Evolutionary conservation across 2,113 vertebrate genomes (phyloP).

Genomic region (Brienomyrus longianalis): DNA sequence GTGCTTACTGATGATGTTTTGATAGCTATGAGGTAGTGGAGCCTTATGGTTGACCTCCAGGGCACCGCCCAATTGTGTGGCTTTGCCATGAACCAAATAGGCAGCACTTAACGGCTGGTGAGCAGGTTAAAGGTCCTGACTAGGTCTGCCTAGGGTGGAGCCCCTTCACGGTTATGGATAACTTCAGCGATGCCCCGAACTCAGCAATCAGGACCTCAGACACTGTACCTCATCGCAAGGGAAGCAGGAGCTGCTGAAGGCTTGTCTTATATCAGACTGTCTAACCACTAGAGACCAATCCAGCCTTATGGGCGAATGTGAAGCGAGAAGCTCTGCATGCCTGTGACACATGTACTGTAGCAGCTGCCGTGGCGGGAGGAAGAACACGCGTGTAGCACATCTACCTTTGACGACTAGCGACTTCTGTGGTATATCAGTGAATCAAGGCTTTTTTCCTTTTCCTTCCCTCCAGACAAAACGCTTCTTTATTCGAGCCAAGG

Average conservation of each 20-base stretch:
- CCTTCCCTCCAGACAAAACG: constrained; percentile 24
- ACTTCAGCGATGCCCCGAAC: neutral
- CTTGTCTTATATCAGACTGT: constrained; percentile 42
- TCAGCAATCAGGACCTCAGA: neutral
- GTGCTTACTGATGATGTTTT: neutral
- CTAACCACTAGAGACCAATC: constrained; percentile 66
- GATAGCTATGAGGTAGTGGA: neutral
- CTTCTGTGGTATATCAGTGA: constrained; percentile 55
- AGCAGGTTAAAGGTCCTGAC: neutral
- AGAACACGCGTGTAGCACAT: neutral
- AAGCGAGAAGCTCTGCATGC: constrained; percentile 60
- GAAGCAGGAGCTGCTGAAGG: constrained; percentile 17
- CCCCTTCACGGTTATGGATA: neutral
- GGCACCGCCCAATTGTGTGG: neutral
- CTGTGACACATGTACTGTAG: constrained; percentile 33
- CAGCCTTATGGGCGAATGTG: constrained; percentile 72
- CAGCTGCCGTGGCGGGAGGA: neutral
- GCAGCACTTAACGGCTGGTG: neutral
- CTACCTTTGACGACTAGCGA: neutral
- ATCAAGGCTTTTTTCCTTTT: constrained; percentile 42
- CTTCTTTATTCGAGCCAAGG: constrained; percentile 28
- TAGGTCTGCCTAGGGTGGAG: neutral
- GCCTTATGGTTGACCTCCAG: neutral
- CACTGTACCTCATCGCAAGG: neutral
- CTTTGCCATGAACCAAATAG: neutral